Evolutionary conservation across 1,140 invertebrate species (phyloP).

Genomic region (Trichonephila inaurata): DNA sequence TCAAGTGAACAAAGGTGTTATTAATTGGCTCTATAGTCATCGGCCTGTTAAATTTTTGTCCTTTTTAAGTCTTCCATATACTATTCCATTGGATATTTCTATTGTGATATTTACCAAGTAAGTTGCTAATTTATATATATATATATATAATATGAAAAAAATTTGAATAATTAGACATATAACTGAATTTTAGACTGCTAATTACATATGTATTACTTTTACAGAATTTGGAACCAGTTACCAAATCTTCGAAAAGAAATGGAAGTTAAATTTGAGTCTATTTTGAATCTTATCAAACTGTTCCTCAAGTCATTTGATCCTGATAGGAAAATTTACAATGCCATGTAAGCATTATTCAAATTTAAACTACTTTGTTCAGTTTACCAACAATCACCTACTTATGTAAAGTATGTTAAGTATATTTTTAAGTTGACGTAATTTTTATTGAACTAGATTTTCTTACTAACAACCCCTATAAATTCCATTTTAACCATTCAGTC

Average conservation of each 20-base stretch:
- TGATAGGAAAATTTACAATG: constrained; percentile 83
- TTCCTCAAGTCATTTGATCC: constrained; percentile 81
- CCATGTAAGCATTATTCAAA: constrained; percentile 80
- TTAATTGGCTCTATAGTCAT: constrained; percentile 94
- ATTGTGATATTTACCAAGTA: constrained; percentile 77
- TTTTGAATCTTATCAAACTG: constrained; percentile 73
- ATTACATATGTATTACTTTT: constrained; percentile 10
- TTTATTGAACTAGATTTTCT: no score
- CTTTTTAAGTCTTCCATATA: constrained; percentile 90
- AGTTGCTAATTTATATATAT: neutral
- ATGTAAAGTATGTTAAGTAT: no score
- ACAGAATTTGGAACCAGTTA: constrained; percentile 84
- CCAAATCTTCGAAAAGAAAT: constrained; percentile 83
- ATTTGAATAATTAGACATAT: neutral
- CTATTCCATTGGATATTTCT: constrained; percentile 91
- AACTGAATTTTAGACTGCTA: neutral
- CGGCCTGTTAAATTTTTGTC: constrained; percentile 89
- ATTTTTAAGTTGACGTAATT: no score
- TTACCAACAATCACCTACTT: no score
- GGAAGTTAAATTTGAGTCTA: constrained; percentile 61
- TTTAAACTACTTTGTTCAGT: no score
- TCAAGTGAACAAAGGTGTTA: constrained; percentile 92
- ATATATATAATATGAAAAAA: neutral
- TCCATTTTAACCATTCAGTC: no score
- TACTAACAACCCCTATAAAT: no score